phyloP scores from a whole-genome alignment of 2,888 invertebrate genomes.

The Xylota sylvarum region DNA sequence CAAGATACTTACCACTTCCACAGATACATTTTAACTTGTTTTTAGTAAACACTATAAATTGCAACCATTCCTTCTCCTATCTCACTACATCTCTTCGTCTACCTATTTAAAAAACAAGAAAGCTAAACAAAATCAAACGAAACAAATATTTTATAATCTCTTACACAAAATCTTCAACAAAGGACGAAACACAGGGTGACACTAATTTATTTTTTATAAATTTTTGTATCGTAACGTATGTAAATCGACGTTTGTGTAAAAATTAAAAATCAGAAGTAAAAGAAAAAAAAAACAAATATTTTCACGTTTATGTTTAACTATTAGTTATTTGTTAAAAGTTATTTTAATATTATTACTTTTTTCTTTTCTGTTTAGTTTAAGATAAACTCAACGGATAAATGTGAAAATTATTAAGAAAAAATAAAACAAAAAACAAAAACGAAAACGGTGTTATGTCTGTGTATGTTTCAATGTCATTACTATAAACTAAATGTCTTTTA shows the following conservation, averaged over 20 bases:
- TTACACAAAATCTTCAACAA: conserved; percentile 68
- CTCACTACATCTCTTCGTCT: conserved; percentile 62
- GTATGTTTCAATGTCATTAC: conserved; percentile 77
- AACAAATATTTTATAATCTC: conserved; percentile 65
- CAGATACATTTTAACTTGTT: not conserved
- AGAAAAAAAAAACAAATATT: conserved; percentile 19
- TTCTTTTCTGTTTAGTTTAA: conserved; percentile 6
- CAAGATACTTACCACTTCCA: not conserved
- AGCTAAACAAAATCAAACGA: conserved; percentile 33
- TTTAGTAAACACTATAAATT: conserved; percentile 17
- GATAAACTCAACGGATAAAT: conserved; percentile 44
- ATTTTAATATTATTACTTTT: conserved; percentile 17
- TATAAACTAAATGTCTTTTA: conserved; percentile 75
- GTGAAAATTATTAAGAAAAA: conserved; percentile 32
- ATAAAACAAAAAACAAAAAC: conserved; percentile 7
- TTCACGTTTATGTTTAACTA: conserved; percentile 41
- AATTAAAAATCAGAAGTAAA: conserved; percentile 26
- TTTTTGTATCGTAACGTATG: conserved; percentile 61
- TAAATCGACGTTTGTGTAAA: conserved; percentile 59
- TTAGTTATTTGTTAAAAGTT: conserved; percentile 56
- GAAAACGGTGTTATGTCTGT: conserved; percentile 74
- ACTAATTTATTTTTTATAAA: conserved; percentile 74
- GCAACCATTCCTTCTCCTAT: conserved; percentile 49
- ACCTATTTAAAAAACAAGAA: conserved; percentile 47
- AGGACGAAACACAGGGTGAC: conserved; percentile 77